phyloP scores from a whole-genome alignment of 2,113 vertebrate species.

The Stictonetta naevosa region DNA sequence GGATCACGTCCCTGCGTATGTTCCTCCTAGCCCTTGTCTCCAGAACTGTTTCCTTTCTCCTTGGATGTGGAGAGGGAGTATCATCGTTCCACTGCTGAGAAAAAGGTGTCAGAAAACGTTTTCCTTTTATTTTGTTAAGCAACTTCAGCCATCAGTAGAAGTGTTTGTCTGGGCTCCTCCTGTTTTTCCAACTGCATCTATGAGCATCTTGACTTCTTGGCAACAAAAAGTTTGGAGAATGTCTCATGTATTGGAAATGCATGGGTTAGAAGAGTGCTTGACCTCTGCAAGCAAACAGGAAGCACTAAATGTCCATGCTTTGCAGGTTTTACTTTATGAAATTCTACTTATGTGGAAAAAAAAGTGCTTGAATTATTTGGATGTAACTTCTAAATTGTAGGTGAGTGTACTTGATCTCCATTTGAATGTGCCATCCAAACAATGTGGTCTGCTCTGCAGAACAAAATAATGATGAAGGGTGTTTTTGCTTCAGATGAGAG shows the following conservation, averaged over 20 bases:
- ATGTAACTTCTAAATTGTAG: fast-evolving
- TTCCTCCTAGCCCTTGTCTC: not conserved
- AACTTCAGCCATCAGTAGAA: fast-evolving
- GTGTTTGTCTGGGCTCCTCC: not conserved
- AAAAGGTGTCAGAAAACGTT: not conserved
- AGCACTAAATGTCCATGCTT: fast-evolving
- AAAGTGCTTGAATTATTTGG: not conserved
- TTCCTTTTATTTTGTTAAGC: not conserved
- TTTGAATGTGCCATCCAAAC: not conserved
- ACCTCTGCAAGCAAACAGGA: not conserved
- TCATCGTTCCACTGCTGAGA: fast-evolving
- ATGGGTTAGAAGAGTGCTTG: fast-evolving
- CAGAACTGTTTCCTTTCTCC: not conserved
- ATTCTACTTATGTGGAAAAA: not conserved
- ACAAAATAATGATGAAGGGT: not conserved
- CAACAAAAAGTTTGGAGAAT: not conserved
- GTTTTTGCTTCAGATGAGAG: not conserved
- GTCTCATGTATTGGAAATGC: not conserved
- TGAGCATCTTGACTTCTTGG: not conserved
- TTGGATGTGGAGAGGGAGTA: too few relatives aligned
- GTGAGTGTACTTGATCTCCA: not conserved
- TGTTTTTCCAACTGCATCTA: not conserved
- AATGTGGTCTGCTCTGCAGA: not conserved
- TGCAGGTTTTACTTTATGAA: not conserved
- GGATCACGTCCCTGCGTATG: fast-evolving